These are phyloP conservation scores for Sitta carolinensis DNA, from an alignment of 2,797 vertebrate species.

Conservation along the genomic window DNA sequence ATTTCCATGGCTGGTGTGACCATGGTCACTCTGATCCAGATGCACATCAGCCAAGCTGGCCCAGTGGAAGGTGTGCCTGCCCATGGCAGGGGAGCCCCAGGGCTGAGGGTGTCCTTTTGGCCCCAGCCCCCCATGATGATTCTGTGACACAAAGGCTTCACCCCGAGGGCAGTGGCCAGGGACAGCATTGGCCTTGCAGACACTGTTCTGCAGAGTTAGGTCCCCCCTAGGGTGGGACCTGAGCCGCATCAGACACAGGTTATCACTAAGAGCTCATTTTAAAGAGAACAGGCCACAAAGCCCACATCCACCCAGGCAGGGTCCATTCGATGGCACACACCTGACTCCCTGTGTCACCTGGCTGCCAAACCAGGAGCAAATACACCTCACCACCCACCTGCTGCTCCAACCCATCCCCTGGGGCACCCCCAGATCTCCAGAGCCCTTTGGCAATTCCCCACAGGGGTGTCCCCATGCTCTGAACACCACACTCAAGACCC, in stretches of 20 bases:
- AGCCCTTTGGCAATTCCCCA: neutral
- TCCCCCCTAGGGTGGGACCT: neutral
- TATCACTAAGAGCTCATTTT: neutral
- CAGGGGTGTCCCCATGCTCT: neutral
- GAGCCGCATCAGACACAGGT: neutral
- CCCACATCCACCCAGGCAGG: neutral
- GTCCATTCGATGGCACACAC: neutral
- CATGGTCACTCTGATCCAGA: neutral
- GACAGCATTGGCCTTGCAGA: neutral
- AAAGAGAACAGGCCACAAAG: neutral
- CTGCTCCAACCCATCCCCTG: neutral
- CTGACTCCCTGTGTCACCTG: neutral
- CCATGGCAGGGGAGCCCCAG: neutral
- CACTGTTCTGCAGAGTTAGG: neutral
- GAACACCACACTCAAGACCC: neutral
- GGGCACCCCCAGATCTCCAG: neutral
- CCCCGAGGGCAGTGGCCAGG: neutral
- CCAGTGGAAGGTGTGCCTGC: neutral
- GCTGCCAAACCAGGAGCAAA: neutral
- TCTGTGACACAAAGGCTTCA: neutral
- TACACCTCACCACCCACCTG: neutral
- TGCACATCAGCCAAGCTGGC: rapidly evolving
- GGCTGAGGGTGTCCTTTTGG: neutral
- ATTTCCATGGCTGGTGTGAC: neutral
- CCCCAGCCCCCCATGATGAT: neutral